phyloP scores from a whole-genome alignment of 2,797 vertebrate genomes.

The Loriculus beryllinus region DNA sequence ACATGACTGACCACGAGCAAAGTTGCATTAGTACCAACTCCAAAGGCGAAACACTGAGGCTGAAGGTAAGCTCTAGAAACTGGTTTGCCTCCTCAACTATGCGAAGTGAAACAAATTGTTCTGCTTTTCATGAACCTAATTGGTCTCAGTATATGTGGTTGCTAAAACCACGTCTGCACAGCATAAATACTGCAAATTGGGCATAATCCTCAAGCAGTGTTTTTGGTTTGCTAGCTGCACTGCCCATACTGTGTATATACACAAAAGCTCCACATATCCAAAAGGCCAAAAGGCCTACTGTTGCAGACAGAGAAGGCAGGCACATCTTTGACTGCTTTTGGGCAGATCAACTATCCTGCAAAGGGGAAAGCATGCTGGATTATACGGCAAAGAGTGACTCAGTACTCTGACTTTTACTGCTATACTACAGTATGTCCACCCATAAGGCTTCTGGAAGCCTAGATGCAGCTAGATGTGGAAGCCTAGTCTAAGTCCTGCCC shows the following conservation, averaged over 20 bases:
- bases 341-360: neutral
- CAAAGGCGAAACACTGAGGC: neutral
- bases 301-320: neutral
- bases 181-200: neutral
- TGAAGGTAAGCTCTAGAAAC: neutral
- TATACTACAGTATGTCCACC: neutral
- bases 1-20: neutral
- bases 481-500: neutral
- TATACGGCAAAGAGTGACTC: neutral
- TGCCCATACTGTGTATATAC: neutral
- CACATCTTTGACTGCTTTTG: neutral
- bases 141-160: neutral
- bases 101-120: constrained; percentile 22
- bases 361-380: neutral
- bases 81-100: neutral
- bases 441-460: neutral
- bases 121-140: constrained; percentile 16
- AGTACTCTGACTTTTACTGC: neutral
- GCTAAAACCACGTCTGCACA: neutral
- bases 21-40: neutral
- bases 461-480: neutral
- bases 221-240: neutral
- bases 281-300: neutral
- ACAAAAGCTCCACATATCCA: neutral
- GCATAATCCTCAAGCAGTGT: neutral